Evolutionary conservation across 2,888 invertebrate genomes (phyloP), one percentile per base, ranked within the genome.

Genomic region (Thymelicus sylvestris): DNA sequence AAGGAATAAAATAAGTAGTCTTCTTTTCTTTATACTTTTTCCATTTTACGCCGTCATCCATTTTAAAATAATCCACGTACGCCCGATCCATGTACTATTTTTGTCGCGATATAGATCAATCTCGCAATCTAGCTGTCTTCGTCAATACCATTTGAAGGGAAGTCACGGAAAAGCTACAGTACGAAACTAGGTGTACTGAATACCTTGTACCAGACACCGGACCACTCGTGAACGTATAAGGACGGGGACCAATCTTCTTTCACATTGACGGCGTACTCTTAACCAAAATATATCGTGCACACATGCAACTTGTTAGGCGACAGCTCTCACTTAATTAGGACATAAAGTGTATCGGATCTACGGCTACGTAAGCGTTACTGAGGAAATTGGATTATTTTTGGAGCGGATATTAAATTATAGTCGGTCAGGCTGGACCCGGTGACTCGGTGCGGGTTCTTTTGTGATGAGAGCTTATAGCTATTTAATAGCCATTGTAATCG

Each of bases 381-480:
- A 89, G 90, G 91, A 90, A 91, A 89, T 90, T 81, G 83, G 87
- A 89, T 90, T 90, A 90, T 86, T 87, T 77, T 89, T 88, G 76
- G 87, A 85, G 85, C 93, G 93, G 93, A 93, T 93, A 92, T 93
- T 93, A 91, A 93, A 93, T 93, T 93, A 93, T 90, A 83, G 81
- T 79, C 86, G 85, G 87, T 87, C 85, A 85, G 83, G 13, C 31
- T 57, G 57, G 83, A 84, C 83, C 84, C 83, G 83, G 84, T 83
- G 83, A 80, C 78, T 79, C 76, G 85, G 87, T 91, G 90, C 90
- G 91, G 92, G 91, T 79, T 81, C 87, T 78, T 87, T 91, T 91
- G 87, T 89, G 77, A 78, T 74, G 72, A 59, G 68, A 74, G 72
- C 78, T 80, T 78, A 78, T 74, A 76, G 77, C 73, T 65, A 76